Percentiles rank a stretch among this genome's conserved stretches.
Conservation (phyloP, 2,888 invertebrate genomes). For the Platyscelio sp. region DNA sequence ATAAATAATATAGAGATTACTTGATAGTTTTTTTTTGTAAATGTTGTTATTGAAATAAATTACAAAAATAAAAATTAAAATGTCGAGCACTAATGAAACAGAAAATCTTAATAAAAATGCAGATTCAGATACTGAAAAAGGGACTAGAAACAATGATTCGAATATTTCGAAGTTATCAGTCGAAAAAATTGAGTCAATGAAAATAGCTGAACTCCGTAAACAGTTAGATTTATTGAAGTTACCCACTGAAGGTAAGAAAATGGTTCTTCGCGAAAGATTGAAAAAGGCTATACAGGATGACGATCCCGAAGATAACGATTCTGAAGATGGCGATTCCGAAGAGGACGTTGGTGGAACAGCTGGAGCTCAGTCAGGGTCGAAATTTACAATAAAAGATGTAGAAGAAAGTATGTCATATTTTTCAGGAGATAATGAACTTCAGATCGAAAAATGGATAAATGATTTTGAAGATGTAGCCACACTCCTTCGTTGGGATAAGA, state of each 20-base stretch:
- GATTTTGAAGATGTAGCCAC: conserved; percentile 21
- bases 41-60: no score
- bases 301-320: background rate
- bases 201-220: background rate
- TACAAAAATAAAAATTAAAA: no score
- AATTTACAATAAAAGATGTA: conserved; percentile 2
- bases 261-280: background rate
- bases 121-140: no score
- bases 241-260: background rate
- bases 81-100: no score
- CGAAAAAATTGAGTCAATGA: no score
- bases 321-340: background rate
- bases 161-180: no score
- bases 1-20: no score
- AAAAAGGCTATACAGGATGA: background rate
- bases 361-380: background rate
- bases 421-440: background rate
- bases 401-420: conserved; percentile 4
- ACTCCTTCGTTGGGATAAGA: conserved; percentile 48
- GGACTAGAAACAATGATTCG: no score
- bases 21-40: no score
- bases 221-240: background rate
- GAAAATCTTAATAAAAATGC: no score
- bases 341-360: background rate
- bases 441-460: background rate